A percentile compares a stretch with the other conserved stretches of the same genome.
These are phyloP conservation scores for Drosophila macrospina DNA, from an alignment of 2,888 invertebrate genomes.

Conservation along the genomic window DNA sequence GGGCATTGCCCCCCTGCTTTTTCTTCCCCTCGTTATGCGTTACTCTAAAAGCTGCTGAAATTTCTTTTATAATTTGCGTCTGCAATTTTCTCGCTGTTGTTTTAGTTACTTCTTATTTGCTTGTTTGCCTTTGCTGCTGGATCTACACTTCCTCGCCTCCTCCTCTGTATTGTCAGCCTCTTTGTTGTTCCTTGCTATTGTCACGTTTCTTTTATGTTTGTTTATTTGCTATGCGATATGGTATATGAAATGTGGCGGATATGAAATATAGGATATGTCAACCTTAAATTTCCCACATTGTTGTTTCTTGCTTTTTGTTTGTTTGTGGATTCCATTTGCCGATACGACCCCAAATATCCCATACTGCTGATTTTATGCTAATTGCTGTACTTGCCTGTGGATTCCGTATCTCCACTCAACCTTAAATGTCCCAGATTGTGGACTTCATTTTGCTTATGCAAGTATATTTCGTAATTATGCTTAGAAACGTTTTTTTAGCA, in stretches of 20 bases:
- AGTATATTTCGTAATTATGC: conserved; percentile 66
- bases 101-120: conserved; percentile 28
- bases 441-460: conserved; percentile 41
- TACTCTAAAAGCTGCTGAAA: conserved; percentile 18
- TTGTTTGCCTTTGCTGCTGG: conserved; percentile 18
- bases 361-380: neutral
- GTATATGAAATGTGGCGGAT: conserved; percentile 16
- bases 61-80: conserved; percentile 44
- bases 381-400: conserved; percentile 6
- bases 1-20: neutral
- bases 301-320: conserved; percentile 1
- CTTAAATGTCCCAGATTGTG: conserved; percentile 15
- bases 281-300: conserved; percentile 48
- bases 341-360: conserved; percentile 5
- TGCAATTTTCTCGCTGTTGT: conserved; percentile 42
- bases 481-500: conserved; percentile 54
- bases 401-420: conserved; percentile 2
- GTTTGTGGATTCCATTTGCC: conserved; percentile 7
- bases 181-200: conserved; percentile 27
- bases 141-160: conserved; percentile 1
- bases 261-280: conserved; percentile 40
- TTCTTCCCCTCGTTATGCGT: neutral
- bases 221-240: conserved; percentile 47
- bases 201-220: conserved; percentile 40
- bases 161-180: neutral